Conservation (phyloP, 2,113 vertebrate species). For the Myxocyprinus asiaticus region DNA sequence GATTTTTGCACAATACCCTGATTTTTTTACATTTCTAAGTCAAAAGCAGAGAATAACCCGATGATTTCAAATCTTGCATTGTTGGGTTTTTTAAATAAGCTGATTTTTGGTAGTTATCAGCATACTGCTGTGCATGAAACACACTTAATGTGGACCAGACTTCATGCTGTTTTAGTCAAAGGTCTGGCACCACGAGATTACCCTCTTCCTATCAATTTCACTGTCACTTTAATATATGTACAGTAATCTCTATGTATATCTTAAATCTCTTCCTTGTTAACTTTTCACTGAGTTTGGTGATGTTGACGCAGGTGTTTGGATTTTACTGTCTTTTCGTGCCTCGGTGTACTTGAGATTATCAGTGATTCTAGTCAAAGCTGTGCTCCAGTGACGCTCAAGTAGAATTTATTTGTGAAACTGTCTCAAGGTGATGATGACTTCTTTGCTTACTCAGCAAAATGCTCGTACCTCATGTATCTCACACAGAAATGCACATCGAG, state of each 20-base stretch:
- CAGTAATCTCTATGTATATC: background rate
- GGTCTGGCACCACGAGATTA: too few relatives aligned
- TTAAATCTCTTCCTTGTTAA: conserved; percentile 28
- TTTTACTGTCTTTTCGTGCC: conserved; percentile 61
- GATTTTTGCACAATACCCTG: too few relatives aligned
- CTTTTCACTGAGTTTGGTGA: conserved; percentile 7
- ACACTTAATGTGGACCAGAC: too few relatives aligned
- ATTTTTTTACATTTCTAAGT: too few relatives aligned
- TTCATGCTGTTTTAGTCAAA: too few relatives aligned
- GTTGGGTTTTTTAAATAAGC: too few relatives aligned
- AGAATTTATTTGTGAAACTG: conserved; percentile 64
- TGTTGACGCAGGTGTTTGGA: conserved; percentile 63
- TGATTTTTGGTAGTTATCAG: too few relatives aligned
- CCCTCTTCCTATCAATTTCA: background rate
- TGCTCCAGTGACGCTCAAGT: conserved; percentile 65
- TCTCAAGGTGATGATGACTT: conserved; percentile 64
- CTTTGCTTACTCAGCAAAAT: conserved; percentile 35
- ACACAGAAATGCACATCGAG: conserved; percentile 30
- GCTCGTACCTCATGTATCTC: conserved; percentile 56
- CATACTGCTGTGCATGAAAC: too few relatives aligned
- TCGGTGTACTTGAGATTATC: conserved; percentile 72
- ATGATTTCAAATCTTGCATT: too few relatives aligned
- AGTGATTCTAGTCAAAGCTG: conserved; percentile 73
- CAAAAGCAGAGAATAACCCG: too few relatives aligned
- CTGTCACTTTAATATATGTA: background rate